Conservation (phyloP, 2,113 vertebrate genomes). For the Prunella fulvescens region DNA sequence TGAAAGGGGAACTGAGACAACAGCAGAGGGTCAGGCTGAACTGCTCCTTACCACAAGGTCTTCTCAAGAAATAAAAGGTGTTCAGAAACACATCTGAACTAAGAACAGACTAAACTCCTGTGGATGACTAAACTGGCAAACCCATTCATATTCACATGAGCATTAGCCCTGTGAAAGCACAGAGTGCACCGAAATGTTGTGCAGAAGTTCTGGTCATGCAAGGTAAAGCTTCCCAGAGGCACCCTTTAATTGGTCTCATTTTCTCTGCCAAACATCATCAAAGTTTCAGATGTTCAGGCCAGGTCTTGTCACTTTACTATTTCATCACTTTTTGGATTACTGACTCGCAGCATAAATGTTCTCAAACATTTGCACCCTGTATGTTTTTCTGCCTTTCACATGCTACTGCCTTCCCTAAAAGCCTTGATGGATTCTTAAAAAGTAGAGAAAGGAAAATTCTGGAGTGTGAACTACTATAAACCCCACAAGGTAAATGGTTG, state of each 20-base stretch:
- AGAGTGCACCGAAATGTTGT: neutral
- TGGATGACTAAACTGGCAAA: slow-evolving; percentile 19
- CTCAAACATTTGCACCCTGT: neutral
- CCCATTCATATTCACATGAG: slow-evolving; percentile 10
- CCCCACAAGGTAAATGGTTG: neutral
- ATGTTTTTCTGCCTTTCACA: neutral
- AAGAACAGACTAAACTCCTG: neutral
- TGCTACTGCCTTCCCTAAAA: neutral
- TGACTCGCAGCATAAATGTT: neutral
- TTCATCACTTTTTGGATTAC: slow-evolving; percentile 53
- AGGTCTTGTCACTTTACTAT: slow-evolving; percentile 64
- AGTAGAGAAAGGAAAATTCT: neutral
- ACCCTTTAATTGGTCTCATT: slow-evolving; percentile 33
- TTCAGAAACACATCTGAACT: neutral
- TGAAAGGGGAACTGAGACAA: neutral
- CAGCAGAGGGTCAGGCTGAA: neutral
- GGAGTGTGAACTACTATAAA: neutral
- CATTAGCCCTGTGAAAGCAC: neutral
- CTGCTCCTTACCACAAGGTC: neutral
- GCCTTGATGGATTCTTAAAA: neutral
- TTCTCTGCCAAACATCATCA: slow-evolving; percentile 62
- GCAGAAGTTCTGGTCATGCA: slow-evolving; percentile 34
- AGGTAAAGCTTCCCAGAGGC: slow-evolving; percentile 55
- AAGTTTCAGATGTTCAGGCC: slow-evolving; percentile 66
- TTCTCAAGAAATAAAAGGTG: slow-evolving; percentile 13